Evolutionary conservation across 2,113 vertebrate genomes (phyloP).

Genomic region (Bucco capensis): DNA sequence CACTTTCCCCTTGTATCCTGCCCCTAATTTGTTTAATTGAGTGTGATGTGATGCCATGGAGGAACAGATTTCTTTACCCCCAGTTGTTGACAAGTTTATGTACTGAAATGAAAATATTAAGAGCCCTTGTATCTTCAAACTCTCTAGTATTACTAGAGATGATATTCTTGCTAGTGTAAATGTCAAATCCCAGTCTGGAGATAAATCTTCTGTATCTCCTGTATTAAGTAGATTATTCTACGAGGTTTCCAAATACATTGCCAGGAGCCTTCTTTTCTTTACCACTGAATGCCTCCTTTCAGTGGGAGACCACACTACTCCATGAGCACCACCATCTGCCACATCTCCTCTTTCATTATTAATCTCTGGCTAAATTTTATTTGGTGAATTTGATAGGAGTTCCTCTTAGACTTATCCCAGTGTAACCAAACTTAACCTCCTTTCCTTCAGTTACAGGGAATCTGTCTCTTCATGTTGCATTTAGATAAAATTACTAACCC

Average conservation of each 20-base stretch:
- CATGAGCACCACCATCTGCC: not conserved
- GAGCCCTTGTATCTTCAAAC: not conserved
- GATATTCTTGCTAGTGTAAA: constrained; percentile 19
- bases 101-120: constrained; percentile 19
- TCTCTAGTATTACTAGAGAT: not conserved
- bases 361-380: not conserved
- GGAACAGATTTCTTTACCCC: constrained; percentile 1
- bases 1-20: not conserved
- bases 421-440: not conserved
- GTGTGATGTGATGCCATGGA: not conserved
- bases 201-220: not conserved
- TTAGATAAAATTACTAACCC: not conserved
- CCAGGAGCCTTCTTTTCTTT: not conserved
- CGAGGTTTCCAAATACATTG: not conserved
- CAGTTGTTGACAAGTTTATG: constrained; percentile 5
- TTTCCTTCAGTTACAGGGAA: not conserved
- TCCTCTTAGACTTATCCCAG: not conserved
- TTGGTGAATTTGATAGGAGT: not conserved
- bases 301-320: not conserved
- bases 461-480: not conserved
- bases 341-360: not conserved
- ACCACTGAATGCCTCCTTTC: not conserved
- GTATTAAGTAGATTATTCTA: constrained; percentile 5
- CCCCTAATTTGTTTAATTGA: constrained; percentile 14
- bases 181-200: constrained; percentile 23